phyloP scores from a whole-genome alignment of 2,113 vertebrate genomes.

The Melozone crissalis region DNA sequence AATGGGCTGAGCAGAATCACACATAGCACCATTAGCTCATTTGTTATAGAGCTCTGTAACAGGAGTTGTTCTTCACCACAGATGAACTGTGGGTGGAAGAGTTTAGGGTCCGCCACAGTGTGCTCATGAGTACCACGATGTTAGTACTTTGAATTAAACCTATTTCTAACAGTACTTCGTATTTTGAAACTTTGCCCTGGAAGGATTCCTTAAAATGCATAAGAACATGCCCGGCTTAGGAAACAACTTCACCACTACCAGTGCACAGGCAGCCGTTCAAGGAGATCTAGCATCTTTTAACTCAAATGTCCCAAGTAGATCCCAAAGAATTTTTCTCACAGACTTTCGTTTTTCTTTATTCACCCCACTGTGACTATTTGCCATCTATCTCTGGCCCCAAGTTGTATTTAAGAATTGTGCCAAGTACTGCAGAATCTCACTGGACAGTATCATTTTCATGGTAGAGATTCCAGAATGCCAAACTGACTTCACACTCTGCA shows the following conservation, averaged over 20 bases:
- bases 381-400: neutral
- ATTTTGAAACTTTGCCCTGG: neutral
- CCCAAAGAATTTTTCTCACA: neutral
- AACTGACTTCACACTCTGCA: neutral
- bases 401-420: neutral
- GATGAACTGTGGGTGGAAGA: neutral
- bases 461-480: neutral
- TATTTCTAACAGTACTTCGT: neutral
- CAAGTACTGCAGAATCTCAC: neutral
- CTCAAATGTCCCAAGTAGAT: neutral
- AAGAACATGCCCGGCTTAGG: neutral
- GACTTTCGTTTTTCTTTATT: neutral
- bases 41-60: neutral
- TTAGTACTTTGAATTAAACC: neutral
- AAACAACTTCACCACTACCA: neutral
- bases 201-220: neutral
- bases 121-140: neutral
- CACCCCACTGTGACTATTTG: neutral
- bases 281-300: neutral
- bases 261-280: neutral
- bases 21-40: neutral
- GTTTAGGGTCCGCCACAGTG: neutral
- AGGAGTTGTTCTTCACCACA: neutral
- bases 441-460: neutral
- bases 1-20: neutral